phyloP scores from a whole-genome alignment of 1,140 invertebrate species.

The Zaprionus capensis region DNA sequence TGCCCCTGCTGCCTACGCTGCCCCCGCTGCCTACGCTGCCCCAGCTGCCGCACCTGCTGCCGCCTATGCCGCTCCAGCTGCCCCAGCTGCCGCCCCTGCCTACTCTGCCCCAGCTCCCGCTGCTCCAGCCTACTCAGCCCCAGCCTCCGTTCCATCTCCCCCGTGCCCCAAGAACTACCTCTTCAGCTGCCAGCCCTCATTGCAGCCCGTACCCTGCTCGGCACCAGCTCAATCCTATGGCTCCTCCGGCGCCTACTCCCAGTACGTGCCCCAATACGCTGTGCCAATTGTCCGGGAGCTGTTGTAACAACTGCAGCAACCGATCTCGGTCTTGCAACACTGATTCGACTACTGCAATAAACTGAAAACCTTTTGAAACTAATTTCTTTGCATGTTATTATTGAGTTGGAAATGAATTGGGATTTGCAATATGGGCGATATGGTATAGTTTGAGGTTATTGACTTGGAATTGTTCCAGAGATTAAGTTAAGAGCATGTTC shows the following conservation, averaged over 20 bases:
- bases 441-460: background rate
- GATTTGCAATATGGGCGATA: background rate
- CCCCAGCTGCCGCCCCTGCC: conserved; percentile 34
- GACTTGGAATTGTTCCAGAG: no score
- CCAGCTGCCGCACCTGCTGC: conserved; percentile 24
- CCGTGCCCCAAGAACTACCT: conserved; percentile 80
- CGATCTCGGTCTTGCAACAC: conserved; percentile 17
- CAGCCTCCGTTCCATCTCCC: conserved; percentile 61
- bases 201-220: conserved; percentile 75
- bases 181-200: conserved; percentile 79
- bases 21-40: conserved; percentile 19
- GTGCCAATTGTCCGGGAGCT: conserved; percentile 68
- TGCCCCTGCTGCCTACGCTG: conserved; percentile 15
- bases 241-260: conserved; percentile 66
- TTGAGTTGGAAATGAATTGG: background rate
- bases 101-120: conserved; percentile 47
- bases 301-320: conserved; percentile 38
- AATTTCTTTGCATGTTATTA: background rate
- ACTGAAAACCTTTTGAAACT: conserved; percentile 15
- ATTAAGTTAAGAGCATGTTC: no score
- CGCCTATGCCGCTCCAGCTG: conserved; percentile 34
- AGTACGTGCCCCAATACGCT: conserved; percentile 70
- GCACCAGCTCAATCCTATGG: conserved; percentile 61
- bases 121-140: conserved; percentile 42
- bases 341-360: conserved; percentile 47